Evolutionary conservation across 1,140 invertebrate genomes (phyloP).

Genomic region (Nilaparvata lugens): DNA sequence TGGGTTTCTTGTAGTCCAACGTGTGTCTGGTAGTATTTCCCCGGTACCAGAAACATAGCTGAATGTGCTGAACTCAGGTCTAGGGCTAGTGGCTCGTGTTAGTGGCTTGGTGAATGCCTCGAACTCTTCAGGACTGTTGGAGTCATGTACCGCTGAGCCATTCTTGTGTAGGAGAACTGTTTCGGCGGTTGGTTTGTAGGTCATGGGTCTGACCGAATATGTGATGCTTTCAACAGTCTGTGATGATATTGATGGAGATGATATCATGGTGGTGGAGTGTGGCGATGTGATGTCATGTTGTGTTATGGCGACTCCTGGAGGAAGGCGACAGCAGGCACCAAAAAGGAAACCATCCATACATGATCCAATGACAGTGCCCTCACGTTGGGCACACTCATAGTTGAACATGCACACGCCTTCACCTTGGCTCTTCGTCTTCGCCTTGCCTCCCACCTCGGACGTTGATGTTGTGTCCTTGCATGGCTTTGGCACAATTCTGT

Average conservation of each 20-base stretch:
- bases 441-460: constrained; percentile 24
- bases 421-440: constrained; percentile 30
- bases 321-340: constrained; percentile 76
- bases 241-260: not conserved
- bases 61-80: constrained; percentile 17
- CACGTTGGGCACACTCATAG: constrained; percentile 72
- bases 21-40: not conserved
- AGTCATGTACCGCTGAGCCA: constrained; percentile 44
- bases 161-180: constrained; percentile 54
- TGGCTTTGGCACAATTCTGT: constrained; percentile 67
- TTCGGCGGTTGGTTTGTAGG: constrained; percentile 38
- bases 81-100: constrained; percentile 8
- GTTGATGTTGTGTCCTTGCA: constrained; percentile 47
- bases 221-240: not conserved
- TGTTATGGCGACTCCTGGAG: constrained; percentile 29
- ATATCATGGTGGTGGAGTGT: not conserved
- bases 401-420: constrained; percentile 87
- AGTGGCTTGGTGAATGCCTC: constrained; percentile 11
- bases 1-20: not conserved
- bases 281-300: not conserved
- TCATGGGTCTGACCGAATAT: not conserved
- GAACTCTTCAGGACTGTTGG: constrained; percentile 50
- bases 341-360: constrained; percentile 89
- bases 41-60: constrained; percentile 12
- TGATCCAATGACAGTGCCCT: constrained; percentile 74